Conservation (phyloP, 1,140 invertebrate species). For the Gryllus bimaculatus region DNA sequence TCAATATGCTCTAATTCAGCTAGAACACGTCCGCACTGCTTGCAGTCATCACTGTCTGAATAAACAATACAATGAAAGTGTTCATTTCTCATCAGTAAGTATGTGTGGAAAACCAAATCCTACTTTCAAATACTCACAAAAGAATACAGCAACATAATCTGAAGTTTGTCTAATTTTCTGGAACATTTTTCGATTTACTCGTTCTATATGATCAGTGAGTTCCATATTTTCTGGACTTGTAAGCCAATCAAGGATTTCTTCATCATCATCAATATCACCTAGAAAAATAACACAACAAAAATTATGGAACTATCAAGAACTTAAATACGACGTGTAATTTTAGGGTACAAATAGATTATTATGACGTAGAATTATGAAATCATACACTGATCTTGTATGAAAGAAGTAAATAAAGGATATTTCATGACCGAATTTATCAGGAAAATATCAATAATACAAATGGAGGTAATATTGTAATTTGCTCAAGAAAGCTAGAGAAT, state of each 20-base stretch:
- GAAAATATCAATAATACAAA: no score
- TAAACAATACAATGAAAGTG: slow-evolving; percentile 10
- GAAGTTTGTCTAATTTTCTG: slow-evolving; percentile 81
- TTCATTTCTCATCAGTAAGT: no score
- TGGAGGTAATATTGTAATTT: no score
- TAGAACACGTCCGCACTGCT: slow-evolving; percentile 81
- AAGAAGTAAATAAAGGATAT: no score
- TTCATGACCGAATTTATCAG: no score
- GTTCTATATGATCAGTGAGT: slow-evolving; percentile 84
- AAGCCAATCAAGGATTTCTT: slow-evolving; percentile 87
- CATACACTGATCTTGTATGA: no score
- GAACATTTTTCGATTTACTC: slow-evolving; percentile 89
- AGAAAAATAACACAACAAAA: slow-evolving; percentile 10
- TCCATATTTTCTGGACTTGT: slow-evolving; percentile 93
- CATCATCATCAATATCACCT: slow-evolving; percentile 82
- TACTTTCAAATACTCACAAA: slow-evolving; percentile 61
- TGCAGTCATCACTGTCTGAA: slow-evolving; percentile 87
- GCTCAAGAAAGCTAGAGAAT: no score
- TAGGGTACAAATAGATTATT: no score
- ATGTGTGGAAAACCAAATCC: no score
- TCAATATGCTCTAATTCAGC: slow-evolving; percentile 87
- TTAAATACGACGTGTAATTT: no score
- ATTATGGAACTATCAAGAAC: no score
- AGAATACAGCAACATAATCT: slow-evolving; percentile 88
- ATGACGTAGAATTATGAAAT: no score